Base-by-base conservation (phyloP, 92 coral and sea anemone species). In the Porites cylindrica region DNA sequence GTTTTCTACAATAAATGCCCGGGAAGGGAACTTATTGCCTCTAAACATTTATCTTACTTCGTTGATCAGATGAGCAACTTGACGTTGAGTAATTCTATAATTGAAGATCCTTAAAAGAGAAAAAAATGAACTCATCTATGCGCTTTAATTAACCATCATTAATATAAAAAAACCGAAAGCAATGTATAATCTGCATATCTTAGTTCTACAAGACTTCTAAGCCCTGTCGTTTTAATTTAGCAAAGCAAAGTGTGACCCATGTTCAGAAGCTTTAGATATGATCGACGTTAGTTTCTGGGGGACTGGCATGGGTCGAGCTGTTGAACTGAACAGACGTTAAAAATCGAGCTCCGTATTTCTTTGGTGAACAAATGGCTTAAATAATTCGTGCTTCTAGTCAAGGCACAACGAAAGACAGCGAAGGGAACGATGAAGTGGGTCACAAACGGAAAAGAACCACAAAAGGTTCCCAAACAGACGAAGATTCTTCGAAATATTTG, bases 1-100 rank as follows among this genome's bases (percentile, higher is more conserved):
- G 10, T 86, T 86, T 58, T 59, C 72, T 54, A 68, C 90, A 58
- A 79, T 69, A 62, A 11, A 79, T 6, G 80, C 47, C n/a, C 38
- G 2, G 38, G 38, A 29, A 29, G 90, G 86, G 23, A 76, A 74
- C 18, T 67, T 66, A 19, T 20, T 85, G 86, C 90, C 93, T 50
- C 26, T 90, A 26, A 90, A 90, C 69, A 18, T 90, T 70, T 90
- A 90, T 52, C 86, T 90, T 6, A 29, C 38, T 29, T 29, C 38
- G 38, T 29, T 29, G 2, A 29, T 29, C 38, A 29, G 38, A 29
- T 29, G 38, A 29, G 38, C 3, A 29, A 29, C 38, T 29, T 29
- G 38, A 1, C 38, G 38, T 29, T 29, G 38, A 29, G 38, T 29
- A 29, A 1, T 29, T 29, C 38, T 29, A 29, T 29, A 29, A 29